Percentiles rank a stretch among this genome's conserved stretches.
Evolutionary conservation across 2,888 invertebrate species (phyloP).

Genomic region (Caenorhabditis sp.): DNA sequence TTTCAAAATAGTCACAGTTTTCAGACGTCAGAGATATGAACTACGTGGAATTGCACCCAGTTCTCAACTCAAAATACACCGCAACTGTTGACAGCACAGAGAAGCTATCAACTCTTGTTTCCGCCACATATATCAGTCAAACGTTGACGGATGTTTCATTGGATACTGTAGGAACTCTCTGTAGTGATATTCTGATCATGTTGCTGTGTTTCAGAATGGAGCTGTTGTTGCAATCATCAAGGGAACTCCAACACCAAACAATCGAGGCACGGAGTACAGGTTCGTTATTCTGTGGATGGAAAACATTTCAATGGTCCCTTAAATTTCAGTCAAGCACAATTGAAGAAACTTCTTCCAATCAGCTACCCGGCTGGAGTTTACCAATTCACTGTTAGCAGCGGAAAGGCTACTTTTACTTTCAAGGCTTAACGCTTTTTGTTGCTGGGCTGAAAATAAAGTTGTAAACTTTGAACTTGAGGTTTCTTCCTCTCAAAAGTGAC

Average conservation of each 20-base stretch:
- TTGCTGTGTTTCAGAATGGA: background rate
- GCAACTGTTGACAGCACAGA: background rate
- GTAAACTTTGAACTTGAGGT: background rate
- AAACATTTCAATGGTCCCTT: too few species aligned
- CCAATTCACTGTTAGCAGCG: slow-evolving; percentile 33
- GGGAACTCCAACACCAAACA: background rate
- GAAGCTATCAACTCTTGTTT: slow-evolving; percentile 17
- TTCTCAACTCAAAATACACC: slow-evolving; percentile 18
- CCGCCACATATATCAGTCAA: background rate
- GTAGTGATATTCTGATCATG: background rate
- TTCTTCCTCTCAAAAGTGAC: too few species aligned
- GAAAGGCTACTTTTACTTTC: slow-evolving; percentile 26
- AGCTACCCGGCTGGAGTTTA: slow-evolving; percentile 1
- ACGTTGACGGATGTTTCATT: slow-evolving; percentile 9
- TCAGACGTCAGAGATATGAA: background rate
- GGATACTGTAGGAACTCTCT: slow-evolving; percentile 2
- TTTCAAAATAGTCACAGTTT: background rate
- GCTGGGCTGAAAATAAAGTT: background rate
- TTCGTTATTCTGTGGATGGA: background rate
- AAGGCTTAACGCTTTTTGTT: background rate
- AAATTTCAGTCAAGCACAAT: slow-evolving; percentile 1
- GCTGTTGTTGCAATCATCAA: background rate
- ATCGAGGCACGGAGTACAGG: background rate
- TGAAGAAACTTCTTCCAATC: slow-evolving; percentile 1
- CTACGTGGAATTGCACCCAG: background rate